Evolutionary conservation across 1,140 invertebrate genomes (phyloP).

Genomic region (Belonocnema kinseyi): DNA sequence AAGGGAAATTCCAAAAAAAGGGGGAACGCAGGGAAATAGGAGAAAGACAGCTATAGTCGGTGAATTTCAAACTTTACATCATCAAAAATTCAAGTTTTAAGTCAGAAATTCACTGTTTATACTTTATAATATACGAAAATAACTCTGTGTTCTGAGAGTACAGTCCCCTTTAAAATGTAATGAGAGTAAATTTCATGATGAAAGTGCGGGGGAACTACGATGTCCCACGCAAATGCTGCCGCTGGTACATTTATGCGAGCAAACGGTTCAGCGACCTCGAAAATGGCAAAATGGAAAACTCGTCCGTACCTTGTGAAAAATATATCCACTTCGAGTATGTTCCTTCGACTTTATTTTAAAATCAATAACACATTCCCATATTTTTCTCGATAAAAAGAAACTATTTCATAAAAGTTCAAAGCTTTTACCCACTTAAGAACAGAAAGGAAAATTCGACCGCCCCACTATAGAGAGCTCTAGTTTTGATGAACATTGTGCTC

Average conservation of each 20-base stretch:
- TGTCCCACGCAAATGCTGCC: slow-evolving; percentile 29
- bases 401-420: background rate
- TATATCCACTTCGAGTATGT: background rate
- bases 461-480: no score
- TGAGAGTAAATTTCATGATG: slow-evolving; percentile 6
- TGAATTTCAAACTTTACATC: no score
- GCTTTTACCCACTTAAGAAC: no score
- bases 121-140: background rate
- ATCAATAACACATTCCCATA: background rate
- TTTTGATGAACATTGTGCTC: no score
- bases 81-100: background rate
- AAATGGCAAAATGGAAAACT: slow-evolving; percentile 34
- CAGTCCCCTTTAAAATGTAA: slow-evolving; percentile 7
- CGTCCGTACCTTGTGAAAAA: background rate
- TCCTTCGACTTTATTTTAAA: background rate
- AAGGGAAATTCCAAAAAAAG: no score
- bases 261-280: slow-evolving; percentile 38
- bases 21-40: no score
- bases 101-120: background rate
- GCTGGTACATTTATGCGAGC: slow-evolving; percentile 28
- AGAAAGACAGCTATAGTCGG: no score
- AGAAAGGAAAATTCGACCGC: no score
- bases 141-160: slow-evolving; percentile 1
- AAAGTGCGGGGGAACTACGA: slow-evolving; percentile 33
- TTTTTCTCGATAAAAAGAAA: background rate